Conservation (phyloP, 2,888 invertebrate species). For the Toxonevra muliebris region DNA sequence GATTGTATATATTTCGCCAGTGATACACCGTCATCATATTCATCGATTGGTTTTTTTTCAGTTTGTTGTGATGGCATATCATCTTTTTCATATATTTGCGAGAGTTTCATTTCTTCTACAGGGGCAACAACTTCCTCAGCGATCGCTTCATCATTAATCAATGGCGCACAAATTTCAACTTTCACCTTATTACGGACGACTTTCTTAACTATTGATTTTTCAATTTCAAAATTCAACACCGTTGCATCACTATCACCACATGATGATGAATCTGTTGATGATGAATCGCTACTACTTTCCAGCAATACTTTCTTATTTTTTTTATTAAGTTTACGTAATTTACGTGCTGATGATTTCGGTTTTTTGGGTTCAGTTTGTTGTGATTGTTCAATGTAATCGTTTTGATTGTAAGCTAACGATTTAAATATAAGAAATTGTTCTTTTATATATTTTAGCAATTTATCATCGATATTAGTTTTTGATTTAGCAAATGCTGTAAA, state of each 20-base stretch:
- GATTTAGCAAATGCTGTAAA: conserved; percentile 40
- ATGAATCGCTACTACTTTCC: conserved; percentile 39
- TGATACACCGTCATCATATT: conserved; percentile 52
- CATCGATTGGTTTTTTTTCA: conserved; percentile 5
- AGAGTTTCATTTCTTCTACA: not conserved
- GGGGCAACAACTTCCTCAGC: too few relatives aligned
- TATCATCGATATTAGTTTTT: conserved; percentile 39
- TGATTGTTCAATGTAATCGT: conserved; percentile 30
- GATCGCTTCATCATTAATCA: conserved; percentile 8
- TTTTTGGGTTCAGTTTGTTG: conserved; percentile 46
- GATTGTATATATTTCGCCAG: conserved; percentile 51
- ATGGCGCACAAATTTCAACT: not conserved
- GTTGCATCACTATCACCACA: conserved; percentile 22
- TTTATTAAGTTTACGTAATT: conserved; percentile 43
- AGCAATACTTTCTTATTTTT: conserved; percentile 46
- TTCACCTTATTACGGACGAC: not conserved
- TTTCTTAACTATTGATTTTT: not conserved
- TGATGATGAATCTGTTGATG: conserved; percentile 31
- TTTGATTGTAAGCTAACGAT: conserved; percentile 31
- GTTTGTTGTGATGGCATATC: not conserved
- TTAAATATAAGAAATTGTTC: conserved; percentile 44
- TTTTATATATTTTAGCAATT: conserved; percentile 45
- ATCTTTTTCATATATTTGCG: not conserved
- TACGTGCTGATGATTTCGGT: conserved; percentile 43
- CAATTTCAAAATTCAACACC: conserved; percentile 14